Base-by-base conservation (phyloP, 2,113 vertebrate genomes). In the Brachionichthys hirsutus region DNA sequence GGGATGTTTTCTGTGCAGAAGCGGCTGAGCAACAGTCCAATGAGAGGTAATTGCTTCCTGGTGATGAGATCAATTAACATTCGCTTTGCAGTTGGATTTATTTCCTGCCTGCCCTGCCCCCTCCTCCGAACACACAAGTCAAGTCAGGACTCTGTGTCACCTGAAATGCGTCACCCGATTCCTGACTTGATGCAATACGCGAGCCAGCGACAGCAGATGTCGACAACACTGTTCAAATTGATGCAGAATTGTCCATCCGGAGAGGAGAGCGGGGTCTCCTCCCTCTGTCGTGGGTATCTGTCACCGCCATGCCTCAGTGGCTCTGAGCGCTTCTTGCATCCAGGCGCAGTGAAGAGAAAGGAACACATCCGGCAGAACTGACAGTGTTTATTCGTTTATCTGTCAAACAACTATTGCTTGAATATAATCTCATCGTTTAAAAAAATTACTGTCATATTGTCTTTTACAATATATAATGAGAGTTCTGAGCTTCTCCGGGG, bases 301-400 rank as follows among this genome's bases (percentile, higher is more conserved):
- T 84, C 62, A 61, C 81, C 73, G 67, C 72, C 56, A 42, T 44
- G 77, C 81, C 67, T 62, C 77, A 58, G 50, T 80, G 24, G 5
- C 24, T 30, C 24, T 30, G 24, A 30, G 24, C 24, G 24, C 8
- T 30, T 30, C 24, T 30, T 30, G 75, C 74, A 13, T 85, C 55
- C 24, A 52, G 83, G 81, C 11, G 62, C 79, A 75, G 51, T 66
- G 69, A 57, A 73, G 80, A 52, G 67, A 79, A 80, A 82, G 83
- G 72, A 78, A 78, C 71, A 78, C 66, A 62, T 85, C 77, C 77
- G 62, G 68, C 75, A 75, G 53, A 78, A 72, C 68, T 73, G 81
- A 76, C 81, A 74, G 67, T 57, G 52, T 70, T 79, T 65, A 59
- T 81, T 84, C 77, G 71, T 78, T 72, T 68, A 67, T 76, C 74